Base-by-base conservation (phyloP, 2,797 vertebrate genomes). In the Channa striata region DNA sequence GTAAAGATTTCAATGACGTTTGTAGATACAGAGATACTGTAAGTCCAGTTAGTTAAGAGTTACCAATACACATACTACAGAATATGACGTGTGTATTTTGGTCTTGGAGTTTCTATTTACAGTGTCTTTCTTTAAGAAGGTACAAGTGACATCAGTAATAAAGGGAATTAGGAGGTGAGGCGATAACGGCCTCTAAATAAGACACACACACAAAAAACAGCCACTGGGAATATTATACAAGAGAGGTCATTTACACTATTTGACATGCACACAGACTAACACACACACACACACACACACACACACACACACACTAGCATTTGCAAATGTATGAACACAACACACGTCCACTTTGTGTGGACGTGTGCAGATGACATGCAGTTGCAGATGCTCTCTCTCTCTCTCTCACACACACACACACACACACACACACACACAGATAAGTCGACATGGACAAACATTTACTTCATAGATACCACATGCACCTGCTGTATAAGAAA, bases 31-130 rank as follows among this genome's bases (percentile, higher is more conserved):
- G 69, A 77, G 87, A 74, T 86, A 84, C 76, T 87, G 70, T 77
- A 89, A 73, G 84, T 93, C 91, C 92, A 93, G 92, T 93, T 93
- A 92, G 88, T 90, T 81, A 81, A 88, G 73, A 66, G 69, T 81
- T 86, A 88, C 86, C 83, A 89, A 92, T 89, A 91, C 90, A 89
- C 88, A 89, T 80, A 77, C 82, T 74, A 88, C 86, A 78, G 64
- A 88, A 88, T 83, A 68, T 77, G 85, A 86, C 83, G 84, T 75
- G 86, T 91, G 92, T 91, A 91, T 89, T 93, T 93, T 93, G 92
- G 92, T 93, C 91, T 86, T 81, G 56, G 62, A 81, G 78, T 82
- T 86, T 81, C 79, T 93, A 93, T 91, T 84, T 91, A 92, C 91
- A 92, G 77, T 79, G 79, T 90, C 68, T 90, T 84, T 82, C 77